Conservation (phyloP, 2,113 vertebrate genomes). For the Athene noctua region DNA sequence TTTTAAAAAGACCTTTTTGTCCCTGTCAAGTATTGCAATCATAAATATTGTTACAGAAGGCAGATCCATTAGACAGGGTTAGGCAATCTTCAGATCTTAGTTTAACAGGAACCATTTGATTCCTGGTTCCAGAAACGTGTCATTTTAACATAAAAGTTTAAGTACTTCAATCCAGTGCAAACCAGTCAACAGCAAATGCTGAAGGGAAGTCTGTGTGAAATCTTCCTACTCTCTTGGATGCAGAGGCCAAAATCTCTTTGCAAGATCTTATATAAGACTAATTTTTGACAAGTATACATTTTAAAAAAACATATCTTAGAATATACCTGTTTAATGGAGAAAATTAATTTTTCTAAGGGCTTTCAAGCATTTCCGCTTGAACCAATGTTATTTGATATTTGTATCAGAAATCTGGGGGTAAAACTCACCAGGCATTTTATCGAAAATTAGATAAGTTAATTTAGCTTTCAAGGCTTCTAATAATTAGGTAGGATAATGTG, state of each 20-base stretch:
- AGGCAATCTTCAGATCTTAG: background rate
- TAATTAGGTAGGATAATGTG: background rate
- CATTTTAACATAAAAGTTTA: background rate
- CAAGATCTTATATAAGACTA: background rate
- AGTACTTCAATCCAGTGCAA: background rate
- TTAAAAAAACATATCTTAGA: background rate
- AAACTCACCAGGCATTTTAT: background rate
- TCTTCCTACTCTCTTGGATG: background rate
- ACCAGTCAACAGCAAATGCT: background rate
- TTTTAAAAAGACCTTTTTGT: background rate
- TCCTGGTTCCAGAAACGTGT: background rate
- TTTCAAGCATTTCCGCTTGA: background rate
- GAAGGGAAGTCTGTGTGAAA: background rate
- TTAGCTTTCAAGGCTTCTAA: background rate
- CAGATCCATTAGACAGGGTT: background rate
- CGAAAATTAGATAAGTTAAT: background rate
- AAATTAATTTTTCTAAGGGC: background rate
- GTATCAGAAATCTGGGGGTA: background rate
- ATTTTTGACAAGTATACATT: background rate
- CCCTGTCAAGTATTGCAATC: background rate
- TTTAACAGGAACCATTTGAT: background rate
- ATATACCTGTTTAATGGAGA: background rate
- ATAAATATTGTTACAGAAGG: background rate
- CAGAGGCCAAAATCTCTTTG: background rate
- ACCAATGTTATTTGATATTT: background rate